Evolutionary conservation across 2,797 vertebrate genomes (phyloP).

Genomic region (Parotocinclus haroldoi): DNA sequence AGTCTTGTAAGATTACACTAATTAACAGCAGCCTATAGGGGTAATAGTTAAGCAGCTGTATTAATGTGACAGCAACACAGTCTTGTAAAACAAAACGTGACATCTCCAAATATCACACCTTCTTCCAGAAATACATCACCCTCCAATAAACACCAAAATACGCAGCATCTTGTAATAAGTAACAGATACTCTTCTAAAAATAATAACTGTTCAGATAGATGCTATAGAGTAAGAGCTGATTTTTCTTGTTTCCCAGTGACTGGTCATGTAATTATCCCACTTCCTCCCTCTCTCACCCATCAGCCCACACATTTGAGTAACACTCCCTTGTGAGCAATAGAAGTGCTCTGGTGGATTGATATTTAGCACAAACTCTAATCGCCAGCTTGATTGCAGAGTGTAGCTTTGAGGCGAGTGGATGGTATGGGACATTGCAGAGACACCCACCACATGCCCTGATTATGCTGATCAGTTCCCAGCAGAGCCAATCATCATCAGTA

Average conservation of each 20-base stretch:
- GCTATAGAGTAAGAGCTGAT: not conserved
- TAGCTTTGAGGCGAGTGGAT: slow-evolving; percentile 8
- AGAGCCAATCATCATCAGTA: slow-evolving; percentile 41
- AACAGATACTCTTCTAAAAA: too few species aligned
- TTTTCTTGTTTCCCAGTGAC: not conserved
- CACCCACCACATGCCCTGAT: slow-evolving; percentile 36
- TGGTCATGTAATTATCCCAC: not conserved
- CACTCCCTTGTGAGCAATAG: not conserved
- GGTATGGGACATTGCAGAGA: slow-evolving; percentile 23
- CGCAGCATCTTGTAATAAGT: not conserved
- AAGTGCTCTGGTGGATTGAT: slow-evolving; percentile 44
- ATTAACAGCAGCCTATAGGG: too few species aligned
- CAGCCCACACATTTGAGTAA: slow-evolving; percentile 12
- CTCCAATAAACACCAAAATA: too few species aligned
- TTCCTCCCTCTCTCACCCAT: slow-evolving; percentile 9
- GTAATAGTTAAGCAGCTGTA: too few species aligned
- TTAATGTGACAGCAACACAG: too few species aligned
- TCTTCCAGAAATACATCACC: too few species aligned
- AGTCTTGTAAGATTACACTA: too few species aligned
- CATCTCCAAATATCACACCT: too few species aligned
- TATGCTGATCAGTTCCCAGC: slow-evolving; percentile 35
- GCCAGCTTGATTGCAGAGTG: slow-evolving; percentile 51
- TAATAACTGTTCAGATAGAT: too few species aligned
- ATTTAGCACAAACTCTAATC: slow-evolving; percentile 42
- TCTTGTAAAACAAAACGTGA: too few species aligned